Percentiles rank a stretch among this genome's conserved stretches.
Evolutionary conservation across 2,113 vertebrate genomes (phyloP).

Genomic region (Ivindomyrus marchei): DNA sequence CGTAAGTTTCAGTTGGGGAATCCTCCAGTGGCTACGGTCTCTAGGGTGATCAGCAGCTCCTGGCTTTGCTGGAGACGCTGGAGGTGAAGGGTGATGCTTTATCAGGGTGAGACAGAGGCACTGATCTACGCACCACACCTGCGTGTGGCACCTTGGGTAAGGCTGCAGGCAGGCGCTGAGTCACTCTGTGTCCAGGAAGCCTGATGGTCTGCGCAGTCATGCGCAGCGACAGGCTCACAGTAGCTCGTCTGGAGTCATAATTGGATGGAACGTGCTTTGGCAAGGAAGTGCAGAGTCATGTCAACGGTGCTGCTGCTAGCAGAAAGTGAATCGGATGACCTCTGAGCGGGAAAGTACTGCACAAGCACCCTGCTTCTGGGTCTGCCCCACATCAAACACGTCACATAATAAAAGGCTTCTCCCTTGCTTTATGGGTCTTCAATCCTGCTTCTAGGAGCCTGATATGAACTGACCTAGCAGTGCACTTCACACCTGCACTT

Average conservation of each 20-base stretch:
- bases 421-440: too few species aligned
- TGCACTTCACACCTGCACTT: too few species aligned
- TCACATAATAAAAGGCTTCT: background rate
- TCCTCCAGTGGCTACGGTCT: background rate
- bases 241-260: conserved; percentile 1
- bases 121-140: background rate
- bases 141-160: background rate
- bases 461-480: too few species aligned
- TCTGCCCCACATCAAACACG: background rate
- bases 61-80: background rate
- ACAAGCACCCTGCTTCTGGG: background rate
- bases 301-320: background rate
- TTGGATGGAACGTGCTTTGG: conserved; percentile 2
- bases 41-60: background rate
- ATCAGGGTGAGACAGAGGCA: background rate
- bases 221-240: conserved; percentile 3
- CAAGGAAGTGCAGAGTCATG: background rate
- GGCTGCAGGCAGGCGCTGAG: background rate
- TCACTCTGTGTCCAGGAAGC: background rate
- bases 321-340: background rate
- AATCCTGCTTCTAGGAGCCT: too few species aligned
- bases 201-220: background rate
- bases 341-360: background rate
- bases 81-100: background rate
- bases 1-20: background rate